Evolutionary conservation across 2,113 vertebrate species (phyloP).

Genomic region (Mus musculus): GRCm39 chr17:86602001-86602500

Average conservation of each 20-base stretch:
- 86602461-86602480: neutral
- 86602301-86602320: neutral
- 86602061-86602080: neutral
- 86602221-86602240: neutral
- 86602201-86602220: neutral
- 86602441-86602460: slow-evolving; percentile 10
- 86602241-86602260: neutral
- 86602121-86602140: neutral
- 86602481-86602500: fast-evolving
- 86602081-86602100: neutral
- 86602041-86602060: slow-evolving; percentile 3
- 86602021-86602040: neutral
- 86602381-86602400: slow-evolving; percentile 6
- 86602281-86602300: neutral
- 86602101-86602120: neutral
- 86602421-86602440: neutral
- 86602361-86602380: neutral
- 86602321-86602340: neutral
- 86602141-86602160: neutral
- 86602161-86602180: neutral
- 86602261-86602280: neutral
- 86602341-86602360: neutral
- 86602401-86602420: neutral
- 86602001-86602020: neutral
- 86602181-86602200: neutral